These are phyloP conservation scores for Drosophila tripunctata DNA, from an alignment of 2,888 invertebrate species.

Conservation along the genomic window DNA sequence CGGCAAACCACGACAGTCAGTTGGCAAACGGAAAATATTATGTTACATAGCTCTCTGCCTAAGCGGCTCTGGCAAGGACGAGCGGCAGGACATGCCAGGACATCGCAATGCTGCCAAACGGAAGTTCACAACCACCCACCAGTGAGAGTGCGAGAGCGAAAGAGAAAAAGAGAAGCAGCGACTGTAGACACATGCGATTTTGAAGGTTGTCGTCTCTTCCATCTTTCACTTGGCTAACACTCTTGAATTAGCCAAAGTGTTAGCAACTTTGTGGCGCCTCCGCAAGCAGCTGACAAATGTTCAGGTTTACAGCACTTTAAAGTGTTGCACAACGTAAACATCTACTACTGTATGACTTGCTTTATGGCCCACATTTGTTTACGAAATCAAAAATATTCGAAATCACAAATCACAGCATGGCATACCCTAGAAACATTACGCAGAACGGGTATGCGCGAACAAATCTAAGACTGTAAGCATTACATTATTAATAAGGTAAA, in stretches of 20 bases:
- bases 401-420: too few relatives aligned
- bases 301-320: too few relatives aligned
- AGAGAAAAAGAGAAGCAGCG: neutral
- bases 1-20: constrained; percentile 42
- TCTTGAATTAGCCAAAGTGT: constrained; percentile 39
- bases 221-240: constrained; percentile 28
- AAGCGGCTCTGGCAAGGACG: constrained; percentile 45
- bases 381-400: too few relatives aligned
- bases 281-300: neutral
- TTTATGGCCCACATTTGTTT: too few relatives aligned
- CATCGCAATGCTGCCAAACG: constrained; percentile 44
- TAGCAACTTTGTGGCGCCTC: constrained; percentile 29
- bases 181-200: constrained; percentile 3
- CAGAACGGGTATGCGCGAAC: too few relatives aligned
- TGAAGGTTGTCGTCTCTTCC: constrained; percentile 53
- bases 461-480: too few relatives aligned
- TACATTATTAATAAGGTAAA: too few relatives aligned
- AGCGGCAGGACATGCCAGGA: constrained; percentile 21
- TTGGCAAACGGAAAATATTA: constrained; percentile 69
- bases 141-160: neutral
- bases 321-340: neutral
- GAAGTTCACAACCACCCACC: constrained; percentile 41
- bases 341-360: too few relatives aligned
- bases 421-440: too few relatives aligned
- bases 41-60: constrained; percentile 44